These are phyloP conservation scores for Stenodema calcarata DNA, from an alignment of 2,888 invertebrate species.

Conservation along the genomic window DNA sequence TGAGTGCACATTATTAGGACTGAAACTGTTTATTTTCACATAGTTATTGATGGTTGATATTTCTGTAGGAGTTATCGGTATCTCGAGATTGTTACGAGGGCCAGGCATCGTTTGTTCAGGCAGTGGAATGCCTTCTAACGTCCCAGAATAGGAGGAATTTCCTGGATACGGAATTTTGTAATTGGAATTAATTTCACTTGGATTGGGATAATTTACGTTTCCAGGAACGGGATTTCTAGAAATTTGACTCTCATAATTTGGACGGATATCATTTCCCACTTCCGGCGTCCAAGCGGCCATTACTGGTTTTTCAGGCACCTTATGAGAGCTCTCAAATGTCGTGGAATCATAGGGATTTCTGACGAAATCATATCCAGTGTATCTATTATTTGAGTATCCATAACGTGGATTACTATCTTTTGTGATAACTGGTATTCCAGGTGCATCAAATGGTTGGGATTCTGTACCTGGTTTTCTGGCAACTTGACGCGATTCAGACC, in stretches of 20 bases:
- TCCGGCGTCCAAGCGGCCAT: too few species aligned
- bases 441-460: too few species aligned
- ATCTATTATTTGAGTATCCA: too few species aligned
- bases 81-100: background rate
- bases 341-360: too few species aligned
- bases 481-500: too few species aligned
- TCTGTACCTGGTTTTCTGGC: too few species aligned
- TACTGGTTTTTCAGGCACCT: too few species aligned
- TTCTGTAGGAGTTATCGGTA: background rate
- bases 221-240: background rate
- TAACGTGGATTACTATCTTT: too few species aligned
- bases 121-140: too few species aligned
- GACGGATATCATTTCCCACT: background rate
- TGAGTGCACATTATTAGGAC: background rate
- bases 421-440: too few species aligned
- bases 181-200: background rate
- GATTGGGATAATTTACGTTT: background rate
- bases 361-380: too few species aligned
- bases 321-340: too few species aligned
- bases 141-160: background rate
- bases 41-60: background rate
- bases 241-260: background rate
- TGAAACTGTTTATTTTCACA: background rate
- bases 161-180: background rate
- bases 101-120: background rate